Evolutionary conservation across 2,797 vertebrate species (phyloP), one percentile per base, ranked within the genome.

Genomic region (Hapalemur alaotrensis): DNA sequence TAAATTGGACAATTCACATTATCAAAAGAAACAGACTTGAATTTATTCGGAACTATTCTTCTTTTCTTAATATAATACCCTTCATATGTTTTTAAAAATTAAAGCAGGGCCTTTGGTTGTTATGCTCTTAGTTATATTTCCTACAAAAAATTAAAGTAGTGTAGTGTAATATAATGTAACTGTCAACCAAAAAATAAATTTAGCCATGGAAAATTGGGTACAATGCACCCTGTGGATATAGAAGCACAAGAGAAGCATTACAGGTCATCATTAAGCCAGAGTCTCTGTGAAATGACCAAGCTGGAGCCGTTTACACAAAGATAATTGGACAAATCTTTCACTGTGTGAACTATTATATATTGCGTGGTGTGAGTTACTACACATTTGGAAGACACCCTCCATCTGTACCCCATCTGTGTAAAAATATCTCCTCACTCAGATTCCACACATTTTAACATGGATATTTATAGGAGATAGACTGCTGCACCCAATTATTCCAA

Each of bases 1-100:
- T 98, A 96, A 75, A 81, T 41, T 95, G 94, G 84, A 98, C 89
- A 97, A 72, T 96, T 95, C 92, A 96, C 95, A 95, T 93, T 92
- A 94, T 91, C 65, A 85, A 38, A 28, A 93, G 80, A 89, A 95
- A 25, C 61, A 95, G 4, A 59, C 79, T 88, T 88, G 96, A 92
- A 97, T 96, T 95, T 98, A 79, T 98, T 97, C 96, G 67, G 92
- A 96, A 97, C 70, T 89, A 32, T 18, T 89, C 15, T 98, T 3
- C n/a, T 96, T 97, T 96, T 95, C 54, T 59, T 91, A 85, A 91
- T 93, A 57, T 73, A 81, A 85, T 83, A 79, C 1, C 73, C 6
- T 6, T 65, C 18, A 85, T 10, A 23, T 63, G 2, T 11, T 72
- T 93, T 90, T 52, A n/a, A 85, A 95, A 89, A 73, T 48, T 65